These are phyloP conservation scores for Eulithis prunata DNA, from an alignment of 2,888 invertebrate species.

Conservation along the genomic window DNA sequence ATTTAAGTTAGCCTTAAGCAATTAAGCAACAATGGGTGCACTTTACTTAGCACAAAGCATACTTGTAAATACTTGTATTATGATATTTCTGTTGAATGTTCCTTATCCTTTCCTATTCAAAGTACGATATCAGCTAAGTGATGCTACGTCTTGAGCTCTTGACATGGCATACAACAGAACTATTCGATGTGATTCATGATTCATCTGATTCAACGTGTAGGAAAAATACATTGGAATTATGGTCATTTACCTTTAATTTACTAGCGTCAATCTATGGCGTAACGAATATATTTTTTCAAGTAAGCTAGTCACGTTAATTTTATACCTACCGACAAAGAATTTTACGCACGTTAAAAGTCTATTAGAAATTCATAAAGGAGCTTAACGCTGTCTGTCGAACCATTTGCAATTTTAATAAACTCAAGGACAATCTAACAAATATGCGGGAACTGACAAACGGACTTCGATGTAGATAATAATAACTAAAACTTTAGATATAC, in stretches of 20 bases:
- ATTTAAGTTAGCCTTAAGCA: conserved; percentile 22
- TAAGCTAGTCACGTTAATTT: background rate
- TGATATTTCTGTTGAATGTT: conserved; percentile 16
- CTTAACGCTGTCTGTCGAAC: conserved; percentile 18
- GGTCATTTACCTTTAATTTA: too few relatives aligned
- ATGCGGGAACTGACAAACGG: conserved; percentile 24
- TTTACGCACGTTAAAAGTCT: conserved; percentile 30
- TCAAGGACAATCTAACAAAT: conserved; percentile 42
- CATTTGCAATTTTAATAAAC: conserved; percentile 23
- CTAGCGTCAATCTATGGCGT: too few relatives aligned
- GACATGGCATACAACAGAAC: too few relatives aligned
- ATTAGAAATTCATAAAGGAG: conserved; percentile 50
- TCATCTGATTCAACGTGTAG: too few relatives aligned
- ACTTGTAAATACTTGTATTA: conserved; percentile 24
- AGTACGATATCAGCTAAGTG: too few relatives aligned
- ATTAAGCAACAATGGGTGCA: conserved; percentile 22
- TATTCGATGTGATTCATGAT: too few relatives aligned
- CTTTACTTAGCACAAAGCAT: conserved; percentile 16
- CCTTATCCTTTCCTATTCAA: background rate
- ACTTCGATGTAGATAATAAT: background rate
- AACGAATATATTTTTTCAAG: too few relatives aligned
- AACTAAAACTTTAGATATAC: background rate
- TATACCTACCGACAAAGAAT: conserved; percentile 18
- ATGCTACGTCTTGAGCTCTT: too few relatives aligned
- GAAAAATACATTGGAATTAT: too few relatives aligned